Evolutionary conservation across 1,140 invertebrate species (phyloP), one percentile per base, ranked within the genome.

Genomic region (Homalodisca vitripennis): DNA sequence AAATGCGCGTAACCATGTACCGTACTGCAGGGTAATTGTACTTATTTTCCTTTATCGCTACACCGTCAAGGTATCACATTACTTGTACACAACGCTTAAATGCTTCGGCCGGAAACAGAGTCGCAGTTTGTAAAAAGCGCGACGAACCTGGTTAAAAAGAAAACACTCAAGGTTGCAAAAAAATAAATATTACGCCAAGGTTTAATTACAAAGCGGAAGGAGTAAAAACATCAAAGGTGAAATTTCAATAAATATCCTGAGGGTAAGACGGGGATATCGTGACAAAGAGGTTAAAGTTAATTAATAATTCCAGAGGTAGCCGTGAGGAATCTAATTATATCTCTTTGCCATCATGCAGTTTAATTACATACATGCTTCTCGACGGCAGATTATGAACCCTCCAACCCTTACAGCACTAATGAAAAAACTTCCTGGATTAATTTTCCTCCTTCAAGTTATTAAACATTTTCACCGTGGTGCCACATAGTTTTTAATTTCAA

Each of bases 351-450:
- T 60, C 55, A 60, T 60, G 24, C 55, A 60, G 55, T 60, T 60
- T 60, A 60, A 60, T 60, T 60, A 60, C 55, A 60, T 60, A 60
- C 55, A 60, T 60, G 55, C 55, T 60, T 60, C 55, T 60, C 55
- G 24, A 24, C n/a, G 24, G 12, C 14, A 24, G 55, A 60, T 60
- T 60, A 60, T 60, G 26, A 60, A 60, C 55, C n/a, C 55, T 24
- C 55, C 55, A 27, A 60, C 55, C 55, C 55, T 60, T 60, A 60
- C 55, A 24, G 55, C 55, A 27, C 55, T 60, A 60, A 60, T 60
- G 55, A 60, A 60, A 60, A 60, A 60, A 60, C 55, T 60, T 60
- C 55, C 55, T 30, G 55, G 55, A 60, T 60, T 60, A 60, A 60
- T 60, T 60, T 60, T 60, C 22, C 55, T 60, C 55, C 55, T 60